Evolutionary conservation across 2,888 invertebrate genomes (phyloP), one percentile per base, ranked within the genome.

Genomic region (Caenorhabditis parvicauda): DNA sequence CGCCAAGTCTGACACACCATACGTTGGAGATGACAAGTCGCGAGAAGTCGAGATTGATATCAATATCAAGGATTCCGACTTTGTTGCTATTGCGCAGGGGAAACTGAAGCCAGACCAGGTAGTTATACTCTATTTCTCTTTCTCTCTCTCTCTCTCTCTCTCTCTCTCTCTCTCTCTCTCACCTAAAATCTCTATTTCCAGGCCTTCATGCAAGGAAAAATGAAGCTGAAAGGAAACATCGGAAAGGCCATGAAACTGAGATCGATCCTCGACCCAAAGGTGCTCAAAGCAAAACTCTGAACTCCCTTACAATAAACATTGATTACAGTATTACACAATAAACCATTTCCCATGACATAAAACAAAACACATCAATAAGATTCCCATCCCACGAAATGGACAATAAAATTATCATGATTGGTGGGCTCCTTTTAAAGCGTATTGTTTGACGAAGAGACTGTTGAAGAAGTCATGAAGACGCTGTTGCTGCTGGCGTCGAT

Each of bases 181-280:
- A 37, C 22, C 14, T 17, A 32, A n/a, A 3, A 44, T n/a, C 4
- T 41, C 14, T 21, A 24, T 29, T 66, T 74, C 28, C 75, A 84
- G 84, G 85, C 85, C 12, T 85, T 85, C 75, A 84, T 85, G 81
- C 83, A 94, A 83, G 95, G 95, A 17, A 95, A 95, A 83, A 79
- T 86, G 67, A 95, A 94, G 84, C 89, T 96, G 59, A 90, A 92
- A 82, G 95, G 95, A 29, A 95, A 95, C 82, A 92, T 95, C 89
- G 93, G 91, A 0, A 84, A 94, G 41, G 95, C 95, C 1, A 90
- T 95, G 89, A 95, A 93, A 82, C 84, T 96, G 56, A 88, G 89
- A 21, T 90, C 91, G 67, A 82, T 93, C 41, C 64, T 81, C 28
- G 74, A 81, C 60, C 76, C 79, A n/a, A 68, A 66, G 48, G 76